Evolutionary conservation across 1,140 invertebrate species (phyloP).

Genomic region (Pseudachorutes palmiensis): DNA sequence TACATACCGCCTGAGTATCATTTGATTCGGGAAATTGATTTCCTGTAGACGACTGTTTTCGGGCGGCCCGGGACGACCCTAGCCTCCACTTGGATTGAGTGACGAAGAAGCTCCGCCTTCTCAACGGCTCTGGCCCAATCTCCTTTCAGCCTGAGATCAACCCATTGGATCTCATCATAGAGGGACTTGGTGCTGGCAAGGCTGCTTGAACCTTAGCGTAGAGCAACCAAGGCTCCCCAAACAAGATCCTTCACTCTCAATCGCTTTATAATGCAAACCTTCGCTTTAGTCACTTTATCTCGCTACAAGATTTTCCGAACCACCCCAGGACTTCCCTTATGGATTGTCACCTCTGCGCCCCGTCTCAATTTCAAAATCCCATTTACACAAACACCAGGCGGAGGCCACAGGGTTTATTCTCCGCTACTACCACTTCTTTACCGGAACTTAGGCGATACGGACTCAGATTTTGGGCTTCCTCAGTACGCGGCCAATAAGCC

Average conservation of each 20-base stretch:
- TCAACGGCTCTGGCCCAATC: neutral
- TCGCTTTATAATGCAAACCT: slow-evolving; percentile 23
- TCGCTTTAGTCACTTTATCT: neutral
- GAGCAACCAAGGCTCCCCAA: slow-evolving; percentile 1
- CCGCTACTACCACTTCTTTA: slow-evolving; percentile 14
- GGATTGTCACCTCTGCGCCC: slow-evolving; percentile 33
- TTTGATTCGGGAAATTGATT: slow-evolving; percentile 33
- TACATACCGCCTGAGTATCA: slow-evolving; percentile 4
- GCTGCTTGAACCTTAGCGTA: too few species aligned
- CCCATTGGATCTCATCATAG: slow-evolving; percentile 11
- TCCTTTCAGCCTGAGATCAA: neutral
- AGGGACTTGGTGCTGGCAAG: neutral
- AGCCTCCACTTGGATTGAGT: slow-evolving; percentile 19
- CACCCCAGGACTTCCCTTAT: slow-evolving; percentile 7
- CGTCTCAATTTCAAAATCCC: slow-evolving; percentile 15
- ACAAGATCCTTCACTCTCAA: slow-evolving; percentile 16
- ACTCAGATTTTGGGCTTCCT: too few species aligned
- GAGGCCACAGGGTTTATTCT: neutral
- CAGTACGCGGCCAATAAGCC: too few species aligned
- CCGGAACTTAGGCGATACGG: too few species aligned
- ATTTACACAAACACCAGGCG: neutral
- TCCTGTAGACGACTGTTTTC: slow-evolving; percentile 22
- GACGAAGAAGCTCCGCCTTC: slow-evolving; percentile 19
- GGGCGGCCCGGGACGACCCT: slow-evolving; percentile 22
- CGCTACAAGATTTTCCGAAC: neutral